phyloP scores from a whole-genome alignment of 2,113 vertebrate species.

The Hippocampus zosterae region DNA sequence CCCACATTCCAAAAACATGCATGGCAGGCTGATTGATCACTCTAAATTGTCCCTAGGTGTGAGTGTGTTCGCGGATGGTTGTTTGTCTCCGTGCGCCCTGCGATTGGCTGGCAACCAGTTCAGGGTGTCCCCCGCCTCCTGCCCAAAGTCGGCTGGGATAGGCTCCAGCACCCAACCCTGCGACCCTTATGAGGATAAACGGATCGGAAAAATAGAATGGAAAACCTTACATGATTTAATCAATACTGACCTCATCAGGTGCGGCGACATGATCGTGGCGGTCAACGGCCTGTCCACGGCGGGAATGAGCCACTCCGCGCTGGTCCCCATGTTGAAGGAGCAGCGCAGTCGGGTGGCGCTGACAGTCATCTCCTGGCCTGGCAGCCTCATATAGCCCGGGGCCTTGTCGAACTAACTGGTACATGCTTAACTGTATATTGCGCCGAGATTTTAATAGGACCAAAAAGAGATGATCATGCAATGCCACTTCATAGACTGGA shows the following conservation, averaged over 20 bases:
- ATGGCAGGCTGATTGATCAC: no score
- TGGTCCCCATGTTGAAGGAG: conserved; percentile 97
- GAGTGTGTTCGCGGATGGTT: no score
- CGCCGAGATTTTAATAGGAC: conserved; percentile 62
- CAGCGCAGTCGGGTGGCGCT: conserved; percentile 93
- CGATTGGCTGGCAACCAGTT: no score
- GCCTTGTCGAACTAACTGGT: conserved; percentile 49
- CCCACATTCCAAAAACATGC: no score
- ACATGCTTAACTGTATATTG: conserved; percentile 45
- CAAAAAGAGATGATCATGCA: conserved; percentile 62
- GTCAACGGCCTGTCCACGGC: conserved; percentile 91
- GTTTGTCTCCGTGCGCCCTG: no score
- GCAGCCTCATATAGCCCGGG: conserved; percentile 80
- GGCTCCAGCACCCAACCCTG: no score
- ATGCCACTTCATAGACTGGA: conserved; percentile 55
- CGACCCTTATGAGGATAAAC: no score
- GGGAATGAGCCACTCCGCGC: conserved; percentile 96
- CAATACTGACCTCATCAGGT: conserved; percentile 66
- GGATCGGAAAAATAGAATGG: no score
- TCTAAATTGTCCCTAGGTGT: no score
- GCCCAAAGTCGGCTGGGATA: no score
- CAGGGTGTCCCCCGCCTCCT: no score
- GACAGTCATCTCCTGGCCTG: conserved; percentile 96
- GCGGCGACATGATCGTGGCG: conserved; percentile 97
- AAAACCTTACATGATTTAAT: not conserved